Conservation (phyloP, 64 coral and sea anemone species). For the Pachyseris speciosa region DNA sequence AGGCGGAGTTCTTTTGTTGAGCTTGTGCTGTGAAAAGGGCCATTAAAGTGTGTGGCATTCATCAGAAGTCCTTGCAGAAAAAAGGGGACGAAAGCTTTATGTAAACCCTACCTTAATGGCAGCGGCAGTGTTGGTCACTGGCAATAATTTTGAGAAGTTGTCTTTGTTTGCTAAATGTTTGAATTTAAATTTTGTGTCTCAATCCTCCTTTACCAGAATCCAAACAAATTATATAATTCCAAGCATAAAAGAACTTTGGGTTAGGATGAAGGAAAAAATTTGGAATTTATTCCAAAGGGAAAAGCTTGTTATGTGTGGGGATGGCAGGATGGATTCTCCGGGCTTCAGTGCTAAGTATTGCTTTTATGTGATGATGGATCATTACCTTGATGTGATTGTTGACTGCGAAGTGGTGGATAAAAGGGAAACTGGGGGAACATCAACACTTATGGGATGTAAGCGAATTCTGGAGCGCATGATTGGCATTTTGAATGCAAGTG, state of each 20-base stretch:
- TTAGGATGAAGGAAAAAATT: not conserved
- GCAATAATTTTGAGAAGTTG: slow-evolving; percentile 52
- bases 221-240: slow-evolving; percentile 34
- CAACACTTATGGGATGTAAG: slow-evolving; percentile 13
- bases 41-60: slow-evolving; percentile 1
- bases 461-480: not conserved
- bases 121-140: slow-evolving; percentile 38
- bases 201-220: slow-evolving; percentile 22
- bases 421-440: slow-evolving; percentile 10
- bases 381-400: slow-evolving; percentile 13
- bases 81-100: slow-evolving; percentile 43
- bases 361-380: slow-evolving; percentile 13
- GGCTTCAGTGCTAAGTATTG: slow-evolving; percentile 34
- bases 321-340: slow-evolving; percentile 57
- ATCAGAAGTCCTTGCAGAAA: slow-evolving; percentile 11
- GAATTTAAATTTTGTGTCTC: slow-evolving; percentile 25
- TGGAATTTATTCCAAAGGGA: slow-evolving; percentile 16
- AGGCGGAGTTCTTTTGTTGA: not conserved
- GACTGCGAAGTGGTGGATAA: slow-evolving; percentile 35
- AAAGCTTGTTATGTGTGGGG: slow-evolving; percentile 6
- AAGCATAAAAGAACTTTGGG: slow-evolving; percentile 23
- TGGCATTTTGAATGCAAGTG: not conserved
- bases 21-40: not conserved
- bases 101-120: slow-evolving; percentile 38
- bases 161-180: slow-evolving; percentile 20